Percentiles rank a stretch among this genome's conserved stretches.
Evolutionary conservation across 2,888 invertebrate species (phyloP).

Genomic region (Acanthopleura granulata): DNA sequence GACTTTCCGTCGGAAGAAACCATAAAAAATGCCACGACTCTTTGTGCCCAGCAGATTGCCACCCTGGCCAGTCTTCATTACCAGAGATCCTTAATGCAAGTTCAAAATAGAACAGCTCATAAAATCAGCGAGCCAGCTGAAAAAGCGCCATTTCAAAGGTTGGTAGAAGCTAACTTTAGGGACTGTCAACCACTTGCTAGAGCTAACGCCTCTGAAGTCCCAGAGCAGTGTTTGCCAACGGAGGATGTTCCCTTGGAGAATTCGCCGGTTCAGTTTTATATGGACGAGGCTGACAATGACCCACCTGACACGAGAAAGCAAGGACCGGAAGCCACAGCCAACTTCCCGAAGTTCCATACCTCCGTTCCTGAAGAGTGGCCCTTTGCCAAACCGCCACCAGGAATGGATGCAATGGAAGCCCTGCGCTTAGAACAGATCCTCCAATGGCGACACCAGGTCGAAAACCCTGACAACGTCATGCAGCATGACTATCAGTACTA

Average conservation of each 20-base stretch:
- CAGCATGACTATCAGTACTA: slow-evolving; percentile 13
- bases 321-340: neutral
- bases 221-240: neutral
- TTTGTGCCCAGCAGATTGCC: slow-evolving; percentile 16
- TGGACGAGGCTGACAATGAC: neutral
- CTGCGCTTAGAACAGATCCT: neutral
- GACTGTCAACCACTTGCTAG: neutral
- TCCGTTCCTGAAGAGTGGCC: slow-evolving; percentile 2
- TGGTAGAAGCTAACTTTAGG: neutral
- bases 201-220: neutral
- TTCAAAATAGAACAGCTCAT: neutral
- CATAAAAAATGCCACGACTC: slow-evolving; percentile 1
- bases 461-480: neutral
- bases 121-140: neutral
- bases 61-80: neutral
- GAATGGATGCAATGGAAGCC: slow-evolving; percentile 5
- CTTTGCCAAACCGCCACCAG: neutral
- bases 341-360: slow-evolving; percentile 13
- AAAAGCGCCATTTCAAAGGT: neutral
- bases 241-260: neutral
- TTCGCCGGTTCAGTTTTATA: neutral
- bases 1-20: neutral
- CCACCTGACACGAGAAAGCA: neutral
- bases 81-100: neutral
- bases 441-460: neutral